Percentiles rank a stretch among this genome's conserved stretches.
These are phyloP conservation scores for Apostichopus leukothele DNA, from an alignment of 53 echinoderm and acorn worm species.

Conservation along the genomic window DNA sequence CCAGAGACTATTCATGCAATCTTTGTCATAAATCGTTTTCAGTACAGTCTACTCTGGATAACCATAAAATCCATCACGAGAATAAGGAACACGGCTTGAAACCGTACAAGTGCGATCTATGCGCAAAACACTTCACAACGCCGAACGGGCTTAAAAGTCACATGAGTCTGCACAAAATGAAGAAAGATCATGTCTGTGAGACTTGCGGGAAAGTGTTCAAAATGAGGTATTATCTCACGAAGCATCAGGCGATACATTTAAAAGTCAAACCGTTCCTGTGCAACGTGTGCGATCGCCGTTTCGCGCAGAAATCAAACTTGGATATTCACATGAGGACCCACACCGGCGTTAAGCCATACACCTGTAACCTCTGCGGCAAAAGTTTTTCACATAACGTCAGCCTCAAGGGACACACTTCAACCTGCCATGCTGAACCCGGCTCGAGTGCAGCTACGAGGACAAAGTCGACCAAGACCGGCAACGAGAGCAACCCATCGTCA, in stretches of 20 bases:
- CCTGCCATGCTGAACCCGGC: neutral
- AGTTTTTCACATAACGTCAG: slow-evolving; percentile 76
- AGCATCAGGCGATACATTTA: slow-evolving; percentile 67
- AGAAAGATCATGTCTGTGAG: slow-evolving; percentile 66
- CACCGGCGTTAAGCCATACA: slow-evolving; percentile 69
- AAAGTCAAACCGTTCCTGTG: slow-evolving; percentile 70
- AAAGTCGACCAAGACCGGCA: neutral
- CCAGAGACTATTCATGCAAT: slow-evolving; percentile 47
- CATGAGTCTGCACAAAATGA: slow-evolving; percentile 60
- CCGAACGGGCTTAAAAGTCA: slow-evolving; percentile 67
- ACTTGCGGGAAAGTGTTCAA: slow-evolving; percentile 73
- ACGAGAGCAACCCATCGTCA: neutral
- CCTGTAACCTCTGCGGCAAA: slow-evolving; percentile 65
- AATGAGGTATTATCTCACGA: slow-evolving; percentile 67
- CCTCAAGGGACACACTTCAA: slow-evolving; percentile 48
- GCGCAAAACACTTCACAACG: slow-evolving; percentile 64
- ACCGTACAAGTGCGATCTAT: slow-evolving; percentile 64
- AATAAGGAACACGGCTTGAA: slow-evolving; percentile 60
- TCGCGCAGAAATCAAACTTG: slow-evolving; percentile 77
- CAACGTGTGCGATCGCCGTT: slow-evolving; percentile 61
- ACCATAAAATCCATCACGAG: slow-evolving; percentile 76
- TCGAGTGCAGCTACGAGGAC: neutral
- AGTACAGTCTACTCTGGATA: slow-evolving; percentile 53
- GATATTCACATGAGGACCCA: slow-evolving; percentile 79
- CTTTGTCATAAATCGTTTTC: slow-evolving; percentile 51